Evolutionary conservation across 2,888 invertebrate genomes (phyloP), one percentile per base, ranked within the genome.

Genomic region (Argyra leucocephala): DNA sequence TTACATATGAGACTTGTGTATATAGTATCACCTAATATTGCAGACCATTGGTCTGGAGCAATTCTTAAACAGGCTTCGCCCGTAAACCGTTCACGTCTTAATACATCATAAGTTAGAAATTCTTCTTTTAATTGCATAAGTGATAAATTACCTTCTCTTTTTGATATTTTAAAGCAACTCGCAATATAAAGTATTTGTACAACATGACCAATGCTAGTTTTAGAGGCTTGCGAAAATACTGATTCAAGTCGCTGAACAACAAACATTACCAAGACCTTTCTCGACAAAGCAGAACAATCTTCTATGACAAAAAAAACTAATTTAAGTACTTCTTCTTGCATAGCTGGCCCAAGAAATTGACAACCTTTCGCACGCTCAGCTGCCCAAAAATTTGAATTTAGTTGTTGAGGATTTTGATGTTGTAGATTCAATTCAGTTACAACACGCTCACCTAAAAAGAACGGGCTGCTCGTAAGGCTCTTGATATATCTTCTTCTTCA

Each of bases 131-230:
- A 79, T 78, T 98, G 96, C 98, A 99, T 99, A 68, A 99, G 80
- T 0, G 97, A 97, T 0, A 97, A 97, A 79, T 96, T 96, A 36
- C 93, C 93, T 74, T 97, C 96, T 61, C 97, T 85, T 80, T 98
- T 98, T 1, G 94, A 93, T 57, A 97, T 96, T 85, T 96, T 96
- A 81, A 99, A 99, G 81, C 98, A 98, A 68, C 96, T 96, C 62
- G 98, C 98, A 72, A 98, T 86, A 79, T 99, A 99, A 26, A 99
- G 83, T 64, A 99, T 85, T 80, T 99, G 99, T 65, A 99, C 97
- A 61, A 99, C 98, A 81, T 99, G 98, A 15, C 98, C 98, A 76
- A 99, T 97, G 77, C 96, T 96, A 36, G 98, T 99, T 83, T 99
- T 99, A 22, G 97, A 96, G 66, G 97, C 96, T 82, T 94, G 94